Conservation (phyloP, 2,113 vertebrate species). For the Phrynosoma platyrhinos region DNA sequence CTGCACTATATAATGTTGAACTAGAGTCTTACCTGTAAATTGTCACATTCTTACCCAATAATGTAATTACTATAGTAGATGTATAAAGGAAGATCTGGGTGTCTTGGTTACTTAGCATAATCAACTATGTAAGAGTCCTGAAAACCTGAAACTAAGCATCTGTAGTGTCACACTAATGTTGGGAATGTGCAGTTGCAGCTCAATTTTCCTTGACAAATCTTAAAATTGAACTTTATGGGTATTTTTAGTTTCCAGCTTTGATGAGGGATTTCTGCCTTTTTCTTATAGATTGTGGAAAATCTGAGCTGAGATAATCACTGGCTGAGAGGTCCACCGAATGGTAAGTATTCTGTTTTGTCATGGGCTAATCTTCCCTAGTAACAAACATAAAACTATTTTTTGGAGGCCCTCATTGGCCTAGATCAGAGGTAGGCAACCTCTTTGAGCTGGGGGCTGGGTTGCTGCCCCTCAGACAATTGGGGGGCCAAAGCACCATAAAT, state of each 20-base stretch:
- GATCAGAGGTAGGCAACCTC: too few relatives aligned
- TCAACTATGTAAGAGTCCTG: background rate
- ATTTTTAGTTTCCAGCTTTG: too few relatives aligned
- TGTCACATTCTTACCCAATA: background rate
- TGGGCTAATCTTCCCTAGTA: background rate
- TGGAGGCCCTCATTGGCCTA: background rate
- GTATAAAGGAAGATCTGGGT: background rate
- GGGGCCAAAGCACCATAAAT: too few relatives aligned
- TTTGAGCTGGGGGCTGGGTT: too few relatives aligned
- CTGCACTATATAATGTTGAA: background rate
- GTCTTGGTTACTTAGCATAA: background rate
- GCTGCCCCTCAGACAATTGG: too few relatives aligned
- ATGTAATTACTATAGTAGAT: background rate
- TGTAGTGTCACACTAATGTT: background rate
- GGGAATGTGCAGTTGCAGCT: too few relatives aligned
- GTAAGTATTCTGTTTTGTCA: constrained; percentile 64
- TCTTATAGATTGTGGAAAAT: background rate
- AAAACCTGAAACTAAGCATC: background rate
- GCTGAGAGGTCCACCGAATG: constrained; percentile 58
- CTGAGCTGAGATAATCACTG: constrained; percentile 35
- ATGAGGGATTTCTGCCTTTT: too few relatives aligned
- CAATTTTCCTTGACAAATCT: too few relatives aligned
- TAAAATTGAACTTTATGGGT: too few relatives aligned
- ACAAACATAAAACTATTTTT: background rate
- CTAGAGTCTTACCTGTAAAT: background rate